Evolutionary conservation across 1,140 invertebrate species (phyloP).

Genomic region (Apis laboriosa): DNA sequence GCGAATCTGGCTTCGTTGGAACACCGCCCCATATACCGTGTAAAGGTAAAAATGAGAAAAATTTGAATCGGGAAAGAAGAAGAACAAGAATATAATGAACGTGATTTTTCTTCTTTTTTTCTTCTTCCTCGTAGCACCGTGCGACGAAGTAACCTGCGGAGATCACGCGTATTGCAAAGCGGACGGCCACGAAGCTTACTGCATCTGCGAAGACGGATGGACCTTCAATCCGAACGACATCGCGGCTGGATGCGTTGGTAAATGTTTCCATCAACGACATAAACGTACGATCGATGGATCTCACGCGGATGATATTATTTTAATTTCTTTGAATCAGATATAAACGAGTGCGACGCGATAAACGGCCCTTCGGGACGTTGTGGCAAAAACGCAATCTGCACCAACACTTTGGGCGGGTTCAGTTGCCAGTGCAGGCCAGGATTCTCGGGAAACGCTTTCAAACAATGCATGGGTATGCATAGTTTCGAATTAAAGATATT

Average conservation of each 20-base stretch:
- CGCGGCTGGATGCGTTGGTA: slow-evolving; percentile 91
- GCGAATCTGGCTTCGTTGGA: slow-evolving; percentile 91
- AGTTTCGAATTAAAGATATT: neutral
- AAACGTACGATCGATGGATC: too few relatives aligned
- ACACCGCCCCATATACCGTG: slow-evolving; percentile 89
- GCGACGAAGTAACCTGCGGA: slow-evolving; percentile 94
- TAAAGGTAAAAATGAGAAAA: slow-evolving; percentile 84
- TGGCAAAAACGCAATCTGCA: slow-evolving; percentile 91
- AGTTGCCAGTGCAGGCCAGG: slow-evolving; percentile 90
- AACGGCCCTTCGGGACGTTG: slow-evolving; percentile 91
- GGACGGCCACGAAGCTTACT: slow-evolving; percentile 93
- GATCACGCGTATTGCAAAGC: slow-evolving; percentile 93
- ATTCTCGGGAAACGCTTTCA: slow-evolving; percentile 89
- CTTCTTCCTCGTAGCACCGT: slow-evolving; percentile 85
- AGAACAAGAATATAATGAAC: neutral
- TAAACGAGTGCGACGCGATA: slow-evolving; percentile 93
- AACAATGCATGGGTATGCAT: slow-evolving; percentile 85
- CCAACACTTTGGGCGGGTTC: slow-evolving; percentile 89
- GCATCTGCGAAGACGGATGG: slow-evolving; percentile 96
- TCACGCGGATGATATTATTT: neutral
- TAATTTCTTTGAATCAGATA: slow-evolving; percentile 82
- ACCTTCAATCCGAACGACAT: slow-evolving; percentile 94
- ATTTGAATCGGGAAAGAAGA: too few relatives aligned
- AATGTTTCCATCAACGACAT: slow-evolving; percentile 43
- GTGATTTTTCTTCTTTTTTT: neutral